Base-by-base conservation (phyloP, 2,797 vertebrate species). In the Alcedo quadribrachys region DNA sequence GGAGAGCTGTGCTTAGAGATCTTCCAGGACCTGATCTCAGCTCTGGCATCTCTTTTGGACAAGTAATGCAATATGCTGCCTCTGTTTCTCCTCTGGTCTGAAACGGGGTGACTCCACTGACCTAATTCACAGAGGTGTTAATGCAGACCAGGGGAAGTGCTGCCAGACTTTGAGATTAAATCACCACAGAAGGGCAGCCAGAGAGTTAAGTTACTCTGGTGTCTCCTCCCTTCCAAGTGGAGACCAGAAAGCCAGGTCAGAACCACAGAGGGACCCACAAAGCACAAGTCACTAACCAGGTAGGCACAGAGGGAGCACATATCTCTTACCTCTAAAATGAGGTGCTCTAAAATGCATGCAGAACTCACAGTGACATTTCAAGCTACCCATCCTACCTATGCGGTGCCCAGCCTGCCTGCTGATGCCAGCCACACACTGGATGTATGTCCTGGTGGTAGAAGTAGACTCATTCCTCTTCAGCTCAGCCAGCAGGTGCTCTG, bases 321-420 rank as follows among this genome's bases (percentile, higher is more conserved):
- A 27, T 80, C 22, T 81, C 60, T 35, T 30, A 40, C 24, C 35
- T 9, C 32, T 35, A 35, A 37, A 66, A 70, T 24, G 20, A 92
- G 58, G 50, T 65, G 53, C 57, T 85, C 57, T 74, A 27, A 58
- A 81, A 50, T 2, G 4, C 43, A 61, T 0, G 3, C 15, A 7
- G 0, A 0, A 33, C 40, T 68, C 58, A 67, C 48, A 76, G 61
- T 0, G 2, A 3, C 33, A 25, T 17, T 65, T 61, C 68, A 66
- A 65, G 57, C 68, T 51, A 45, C 53, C 48, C 5, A 10, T 37
- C 98, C 97, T 95, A 99, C 99, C 99, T 15, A 99, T 97, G 95
- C 98, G 98, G 97, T 99, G 98, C 62, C 99, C 99, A 5, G 99
- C 99, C 96, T 99, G 98, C 51, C 98, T 98, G 85, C 98, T 99